A percentile compares a stretch with the other conserved stretches of the same genome.
These are phyloP conservation scores for Formicarius rufipectus DNA, from an alignment of 2,113 vertebrate genomes.

Conservation along the genomic window DNA sequence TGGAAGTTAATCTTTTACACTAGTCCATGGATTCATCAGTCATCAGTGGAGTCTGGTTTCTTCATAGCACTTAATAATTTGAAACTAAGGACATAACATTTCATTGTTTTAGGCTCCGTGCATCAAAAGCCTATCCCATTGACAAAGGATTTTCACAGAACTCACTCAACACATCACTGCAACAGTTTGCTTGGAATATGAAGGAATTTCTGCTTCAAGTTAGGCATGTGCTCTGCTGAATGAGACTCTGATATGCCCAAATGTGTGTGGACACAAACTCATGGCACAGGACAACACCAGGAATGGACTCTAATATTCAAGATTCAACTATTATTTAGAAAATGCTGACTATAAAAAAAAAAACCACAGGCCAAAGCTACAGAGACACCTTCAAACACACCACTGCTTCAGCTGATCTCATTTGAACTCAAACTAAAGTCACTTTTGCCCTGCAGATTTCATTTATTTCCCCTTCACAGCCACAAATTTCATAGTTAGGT, in stretches of 20 bases:
- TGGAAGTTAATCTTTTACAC: constrained; percentile 5
- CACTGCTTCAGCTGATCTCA: not conserved
- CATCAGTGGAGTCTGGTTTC: not conserved
- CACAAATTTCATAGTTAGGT: not conserved
- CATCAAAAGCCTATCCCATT: not conserved
- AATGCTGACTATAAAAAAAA: not conserved
- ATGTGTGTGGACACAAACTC: not conserved
- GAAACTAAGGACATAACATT: not conserved
- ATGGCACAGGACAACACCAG: not conserved
- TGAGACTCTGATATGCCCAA: accelerated
- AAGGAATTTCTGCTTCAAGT: not conserved
- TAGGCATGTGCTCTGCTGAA: not conserved
- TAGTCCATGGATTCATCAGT: constrained; percentile 6
- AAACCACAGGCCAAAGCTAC: not conserved
- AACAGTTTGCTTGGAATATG: not conserved
- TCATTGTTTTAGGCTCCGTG: not conserved
- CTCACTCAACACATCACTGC: not conserved
- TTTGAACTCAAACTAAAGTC: not conserved
- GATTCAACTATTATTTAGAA: not conserved
- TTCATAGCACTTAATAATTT: not conserved
- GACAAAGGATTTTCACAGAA: not conserved
- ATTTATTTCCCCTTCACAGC: not conserved
- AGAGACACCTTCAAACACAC: not conserved
- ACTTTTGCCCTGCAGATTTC: not conserved
- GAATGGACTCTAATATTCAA: not conserved